Percentiles rank a stretch among this genome's conserved stretches.
Evolutionary conservation across 2,888 invertebrate genomes (phyloP).

Genomic region (Polietes domitor): DNA sequence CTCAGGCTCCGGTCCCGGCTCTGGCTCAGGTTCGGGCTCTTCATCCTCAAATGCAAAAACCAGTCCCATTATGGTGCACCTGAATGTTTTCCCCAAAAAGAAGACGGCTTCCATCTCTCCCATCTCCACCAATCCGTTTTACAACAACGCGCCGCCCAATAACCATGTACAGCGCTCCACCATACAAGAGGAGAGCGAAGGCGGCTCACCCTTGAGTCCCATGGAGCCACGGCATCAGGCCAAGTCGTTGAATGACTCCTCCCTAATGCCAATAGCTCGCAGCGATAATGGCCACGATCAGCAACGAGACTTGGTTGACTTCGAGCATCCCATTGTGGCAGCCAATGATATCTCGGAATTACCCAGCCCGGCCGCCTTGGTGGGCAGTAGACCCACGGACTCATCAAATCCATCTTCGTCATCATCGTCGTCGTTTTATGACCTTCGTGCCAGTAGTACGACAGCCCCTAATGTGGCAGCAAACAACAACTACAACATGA

Average conservation of each 20-base stretch:
- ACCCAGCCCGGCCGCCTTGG: slow-evolving; percentile 71
- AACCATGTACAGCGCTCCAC: slow-evolving; percentile 72
- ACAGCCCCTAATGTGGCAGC: background rate
- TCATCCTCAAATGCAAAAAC: slow-evolving; percentile 40
- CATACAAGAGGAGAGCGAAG: slow-evolving; percentile 68
- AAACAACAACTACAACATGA: slow-evolving; percentile 59
- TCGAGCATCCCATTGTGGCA: slow-evolving; percentile 77
- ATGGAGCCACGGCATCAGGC: slow-evolving; percentile 62
- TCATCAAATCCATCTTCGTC: slow-evolving; percentile 59
- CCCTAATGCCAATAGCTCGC: slow-evolving; percentile 70
- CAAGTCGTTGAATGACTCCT: slow-evolving; percentile 55
- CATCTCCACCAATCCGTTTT: slow-evolving; percentile 77
- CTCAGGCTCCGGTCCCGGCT: too few relatives aligned
- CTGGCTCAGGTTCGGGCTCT: slow-evolving; percentile 29
- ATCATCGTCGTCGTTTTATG: slow-evolving; percentile 56
- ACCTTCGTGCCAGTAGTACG: slow-evolving; percentile 52
- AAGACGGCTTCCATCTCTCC: slow-evolving; percentile 70
- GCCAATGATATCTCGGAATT: slow-evolving; percentile 69
- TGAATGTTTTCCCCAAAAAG: slow-evolving; percentile 84
- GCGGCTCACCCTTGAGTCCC: slow-evolving; percentile 27
- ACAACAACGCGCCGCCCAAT: slow-evolving; percentile 63
- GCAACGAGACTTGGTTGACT: slow-evolving; percentile 73
- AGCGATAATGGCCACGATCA: slow-evolving; percentile 70
- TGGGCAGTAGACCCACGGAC: slow-evolving; percentile 62
- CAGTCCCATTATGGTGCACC: slow-evolving; percentile 84